Evolutionary conservation across 1,140 invertebrate genomes (phyloP).

Genomic region (Antheraea pernyi): DNA sequence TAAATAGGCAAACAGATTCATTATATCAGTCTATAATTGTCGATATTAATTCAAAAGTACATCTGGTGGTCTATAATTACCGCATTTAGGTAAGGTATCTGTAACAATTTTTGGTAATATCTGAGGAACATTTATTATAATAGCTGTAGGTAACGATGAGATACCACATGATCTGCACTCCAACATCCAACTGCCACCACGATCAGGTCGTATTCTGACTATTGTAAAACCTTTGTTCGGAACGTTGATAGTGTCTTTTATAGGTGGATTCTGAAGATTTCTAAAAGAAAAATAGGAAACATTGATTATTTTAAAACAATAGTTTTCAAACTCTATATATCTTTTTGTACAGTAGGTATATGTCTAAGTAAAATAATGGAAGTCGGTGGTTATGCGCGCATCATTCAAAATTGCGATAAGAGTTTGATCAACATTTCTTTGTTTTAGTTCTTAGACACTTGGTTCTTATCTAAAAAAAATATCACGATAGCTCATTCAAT

Average conservation of each 20-base stretch:
- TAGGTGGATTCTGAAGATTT: conserved; percentile 63
- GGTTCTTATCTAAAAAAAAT: too few relatives aligned
- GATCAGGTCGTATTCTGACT: conserved; percentile 73
- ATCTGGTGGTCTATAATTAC: conserved; percentile 70
- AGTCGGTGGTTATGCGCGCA: too few relatives aligned
- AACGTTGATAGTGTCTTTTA: conserved; percentile 80
- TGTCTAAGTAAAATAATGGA: too few relatives aligned
- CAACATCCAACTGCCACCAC: conserved; percentile 76
- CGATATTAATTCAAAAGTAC: conserved; percentile 60
- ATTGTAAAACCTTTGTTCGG: conserved; percentile 80
- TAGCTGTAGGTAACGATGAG: conserved; percentile 60
- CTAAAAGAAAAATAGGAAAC: conserved; percentile 49
- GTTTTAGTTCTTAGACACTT: too few relatives aligned
- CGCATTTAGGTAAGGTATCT: conserved; percentile 69
- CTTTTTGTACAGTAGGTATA: too few relatives aligned
- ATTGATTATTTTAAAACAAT: neutral
- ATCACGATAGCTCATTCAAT: too few relatives aligned
- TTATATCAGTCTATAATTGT: neutral
- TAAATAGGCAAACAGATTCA: neutral
- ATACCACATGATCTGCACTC: conserved; percentile 71
- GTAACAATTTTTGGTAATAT: conserved; percentile 59
- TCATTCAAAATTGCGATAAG: too few relatives aligned
- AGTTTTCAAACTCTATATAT: too few relatives aligned
- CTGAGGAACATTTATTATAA: conserved; percentile 65
- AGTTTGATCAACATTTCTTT: too few relatives aligned